Evolutionary conservation across 2,888 invertebrate species (phyloP).

Genomic region (Drosophila aldrichi): DNA sequence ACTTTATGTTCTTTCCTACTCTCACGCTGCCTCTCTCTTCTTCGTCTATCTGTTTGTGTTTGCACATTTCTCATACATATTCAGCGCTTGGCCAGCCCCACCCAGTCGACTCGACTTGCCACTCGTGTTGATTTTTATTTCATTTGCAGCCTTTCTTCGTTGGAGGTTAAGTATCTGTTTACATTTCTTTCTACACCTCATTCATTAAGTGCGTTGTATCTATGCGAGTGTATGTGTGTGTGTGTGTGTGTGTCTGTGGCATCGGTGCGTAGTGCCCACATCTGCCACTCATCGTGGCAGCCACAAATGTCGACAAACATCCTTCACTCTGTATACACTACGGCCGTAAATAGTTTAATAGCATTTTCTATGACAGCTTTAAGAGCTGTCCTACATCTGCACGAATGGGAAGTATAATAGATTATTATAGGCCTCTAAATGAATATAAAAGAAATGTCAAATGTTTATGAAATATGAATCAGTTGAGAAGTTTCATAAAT

Average conservation of each 20-base stretch:
- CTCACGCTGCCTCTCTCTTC: not conserved
- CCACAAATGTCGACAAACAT: constrained; percentile 15
- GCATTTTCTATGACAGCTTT: constrained; percentile 7
- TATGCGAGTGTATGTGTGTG: constrained; percentile 31
- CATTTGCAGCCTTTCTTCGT: constrained; percentile 61
- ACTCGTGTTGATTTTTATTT: constrained; percentile 70
- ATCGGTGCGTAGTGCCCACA: constrained; percentile 35
- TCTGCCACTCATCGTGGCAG: constrained; percentile 24
- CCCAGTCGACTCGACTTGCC: constrained; percentile 28
- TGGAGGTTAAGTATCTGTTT: constrained; percentile 74
- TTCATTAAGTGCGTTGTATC: constrained; percentile 58
- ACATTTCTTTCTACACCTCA: constrained; percentile 68
- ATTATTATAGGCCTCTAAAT: constrained; percentile 1
- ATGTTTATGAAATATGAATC: not conserved
- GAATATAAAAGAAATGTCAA: not conserved
- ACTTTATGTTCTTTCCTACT: constrained; percentile 27
- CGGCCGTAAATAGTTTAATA: constrained; percentile 13
- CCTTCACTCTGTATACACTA: constrained; percentile 21
- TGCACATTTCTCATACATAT: constrained; percentile 48
- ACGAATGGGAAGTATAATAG: not conserved
- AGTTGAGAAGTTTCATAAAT: not conserved
- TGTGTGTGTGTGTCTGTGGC: constrained; percentile 18
- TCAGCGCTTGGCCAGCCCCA: constrained; percentile 31
- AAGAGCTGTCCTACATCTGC: not conserved
- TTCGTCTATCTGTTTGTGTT: constrained; percentile 6